Conservation (phyloP, 2,797 vertebrate species). For the Xenentodon cancila region DNA sequence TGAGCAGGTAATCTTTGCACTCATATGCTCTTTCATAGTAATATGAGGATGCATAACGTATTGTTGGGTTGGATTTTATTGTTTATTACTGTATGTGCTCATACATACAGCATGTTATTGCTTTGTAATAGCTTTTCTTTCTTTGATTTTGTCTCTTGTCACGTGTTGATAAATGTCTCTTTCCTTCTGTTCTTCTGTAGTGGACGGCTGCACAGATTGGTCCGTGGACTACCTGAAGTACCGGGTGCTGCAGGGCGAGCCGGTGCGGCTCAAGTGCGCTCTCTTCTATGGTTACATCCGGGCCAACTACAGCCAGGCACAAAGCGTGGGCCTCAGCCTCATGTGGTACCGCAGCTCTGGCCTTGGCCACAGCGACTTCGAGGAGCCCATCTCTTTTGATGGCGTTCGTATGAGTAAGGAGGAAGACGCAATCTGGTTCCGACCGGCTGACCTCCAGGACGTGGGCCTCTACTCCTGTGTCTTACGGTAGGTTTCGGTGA, state of each 20-base stretch:
- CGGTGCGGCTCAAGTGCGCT: slow-evolving; percentile 97
- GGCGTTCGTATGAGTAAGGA: slow-evolving; percentile 98
- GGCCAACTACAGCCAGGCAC: slow-evolving; percentile 96
- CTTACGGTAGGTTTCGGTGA: slow-evolving; percentile 83
- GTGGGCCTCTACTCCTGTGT: slow-evolving; percentile 97
- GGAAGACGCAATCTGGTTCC: slow-evolving; percentile 99
- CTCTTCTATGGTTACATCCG: slow-evolving; percentile 99
- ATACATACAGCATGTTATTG: slow-evolving; percentile 3
- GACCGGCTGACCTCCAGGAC: slow-evolving; percentile 94
- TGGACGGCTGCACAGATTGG: slow-evolving; percentile 98
- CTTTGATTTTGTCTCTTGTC: background rate
- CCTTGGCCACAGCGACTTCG: slow-evolving; percentile 90
- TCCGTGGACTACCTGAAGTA: slow-evolving; percentile 99
- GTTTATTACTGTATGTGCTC: no score
- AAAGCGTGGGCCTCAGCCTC: slow-evolving; percentile 97
- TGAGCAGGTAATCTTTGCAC: no score
- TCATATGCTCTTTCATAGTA: no score
- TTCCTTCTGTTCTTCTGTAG: slow-evolving; percentile 71
- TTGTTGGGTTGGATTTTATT: no score
- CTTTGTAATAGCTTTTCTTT: no score
- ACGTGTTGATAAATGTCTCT: slow-evolving; percentile 12
- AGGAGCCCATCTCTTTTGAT: slow-evolving; percentile 98
- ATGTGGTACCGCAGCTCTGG: slow-evolving; percentile 99
- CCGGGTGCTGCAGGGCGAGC: slow-evolving; percentile 95
- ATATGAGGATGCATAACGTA: no score